These are phyloP conservation scores for Alectoris magna DNA, from an alignment of 2,797 vertebrate genomes.

Conservation along the genomic window DNA sequence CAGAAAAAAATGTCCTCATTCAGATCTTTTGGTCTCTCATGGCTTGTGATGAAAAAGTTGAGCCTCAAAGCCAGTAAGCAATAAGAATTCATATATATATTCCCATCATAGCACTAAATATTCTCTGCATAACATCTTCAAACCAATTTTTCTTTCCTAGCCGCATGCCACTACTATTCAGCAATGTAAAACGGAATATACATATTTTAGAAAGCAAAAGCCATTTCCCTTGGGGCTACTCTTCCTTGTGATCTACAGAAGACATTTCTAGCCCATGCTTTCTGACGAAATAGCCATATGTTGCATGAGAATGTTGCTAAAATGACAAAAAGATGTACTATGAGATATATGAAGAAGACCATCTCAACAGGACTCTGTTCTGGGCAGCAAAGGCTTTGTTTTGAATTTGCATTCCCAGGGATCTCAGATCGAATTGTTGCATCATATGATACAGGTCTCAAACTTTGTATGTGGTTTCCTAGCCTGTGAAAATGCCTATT, in stretches of 20 bases:
- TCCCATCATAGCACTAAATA: neutral
- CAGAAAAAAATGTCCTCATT: neutral
- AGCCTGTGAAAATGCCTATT: neutral
- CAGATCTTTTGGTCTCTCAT: neutral
- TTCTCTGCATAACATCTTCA: neutral
- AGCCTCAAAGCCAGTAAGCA: neutral
- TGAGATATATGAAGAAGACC: neutral
- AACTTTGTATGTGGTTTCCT: neutral
- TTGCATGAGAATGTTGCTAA: neutral
- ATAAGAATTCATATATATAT: neutral
- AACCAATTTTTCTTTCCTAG: neutral
- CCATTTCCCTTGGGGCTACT: neutral
- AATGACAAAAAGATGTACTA: neutral
- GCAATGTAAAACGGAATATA: neutral
- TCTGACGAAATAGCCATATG: neutral
- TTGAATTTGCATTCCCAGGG: neutral
- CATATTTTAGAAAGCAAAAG: neutral
- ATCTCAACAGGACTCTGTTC: neutral
- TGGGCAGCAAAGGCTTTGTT: neutral
- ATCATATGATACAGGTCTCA: neutral
- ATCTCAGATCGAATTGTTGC: neutral
- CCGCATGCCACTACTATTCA: neutral
- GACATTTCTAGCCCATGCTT: neutral
- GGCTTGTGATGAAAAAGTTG: neutral
- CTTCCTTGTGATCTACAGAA: neutral